phyloP scores from a whole-genome alignment of 2,113 vertebrate genomes.

The Sylvicapra grimmia region DNA sequence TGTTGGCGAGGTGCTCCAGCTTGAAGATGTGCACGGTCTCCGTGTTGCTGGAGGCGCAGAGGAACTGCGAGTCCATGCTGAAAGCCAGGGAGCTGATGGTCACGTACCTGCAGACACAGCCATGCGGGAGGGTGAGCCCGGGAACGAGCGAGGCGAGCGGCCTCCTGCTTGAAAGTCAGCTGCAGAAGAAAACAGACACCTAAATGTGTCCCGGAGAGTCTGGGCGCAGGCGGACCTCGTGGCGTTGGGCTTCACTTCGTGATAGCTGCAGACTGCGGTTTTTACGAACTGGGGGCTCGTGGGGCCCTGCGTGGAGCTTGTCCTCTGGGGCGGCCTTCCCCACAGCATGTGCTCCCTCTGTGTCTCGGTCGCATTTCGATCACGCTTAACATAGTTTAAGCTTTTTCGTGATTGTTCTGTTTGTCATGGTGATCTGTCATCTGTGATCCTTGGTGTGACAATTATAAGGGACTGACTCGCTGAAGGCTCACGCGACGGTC shows the following conservation, averaged over 20 bases:
- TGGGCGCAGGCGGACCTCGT: not conserved
- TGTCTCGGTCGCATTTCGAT: not conserved
- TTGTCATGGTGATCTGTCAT: not conserved
- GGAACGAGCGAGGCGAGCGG: fast-evolving
- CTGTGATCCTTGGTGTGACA: not conserved
- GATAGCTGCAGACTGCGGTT: too few species aligned
- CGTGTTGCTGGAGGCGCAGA: constrained; percentile 95
- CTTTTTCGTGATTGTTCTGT: not conserved
- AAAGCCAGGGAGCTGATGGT: constrained; percentile 94
- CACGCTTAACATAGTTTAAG: not conserved
- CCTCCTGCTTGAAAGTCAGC: not conserved
- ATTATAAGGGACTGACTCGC: fast-evolving
- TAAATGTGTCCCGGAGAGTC: not conserved
- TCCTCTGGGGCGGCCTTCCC: not conserved
- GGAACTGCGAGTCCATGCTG: constrained; percentile 93
- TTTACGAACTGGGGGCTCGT: not conserved
- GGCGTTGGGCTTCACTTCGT: fast-evolving
- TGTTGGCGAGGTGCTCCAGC: constrained; percentile 88
- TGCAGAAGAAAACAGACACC: not conserved
- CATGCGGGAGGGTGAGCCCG: not conserved
- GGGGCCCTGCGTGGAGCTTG: not conserved
- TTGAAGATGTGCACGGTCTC: constrained; percentile 97
- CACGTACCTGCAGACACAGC: constrained; percentile 84
- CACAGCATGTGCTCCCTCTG: not conserved
- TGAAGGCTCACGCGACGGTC: not conserved